Conservation (phyloP, 2,888 invertebrate species). For the Gerris lacustris region DNA sequence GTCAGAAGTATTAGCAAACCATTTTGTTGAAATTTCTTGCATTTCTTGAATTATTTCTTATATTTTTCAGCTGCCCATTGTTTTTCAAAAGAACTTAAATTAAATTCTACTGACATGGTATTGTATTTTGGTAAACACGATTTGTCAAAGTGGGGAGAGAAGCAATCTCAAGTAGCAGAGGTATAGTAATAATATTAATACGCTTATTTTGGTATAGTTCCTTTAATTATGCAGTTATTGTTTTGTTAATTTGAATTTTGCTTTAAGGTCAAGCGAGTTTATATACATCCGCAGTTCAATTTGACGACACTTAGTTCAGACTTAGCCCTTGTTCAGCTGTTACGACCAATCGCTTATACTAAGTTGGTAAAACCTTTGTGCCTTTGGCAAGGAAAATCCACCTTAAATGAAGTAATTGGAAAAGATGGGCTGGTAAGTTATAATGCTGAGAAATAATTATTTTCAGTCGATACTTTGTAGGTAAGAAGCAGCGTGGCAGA, state of each 20-base stretch:
- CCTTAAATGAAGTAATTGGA: constrained; percentile 25
- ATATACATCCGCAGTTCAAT: constrained; percentile 29
- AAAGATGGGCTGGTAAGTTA: constrained; percentile 25
- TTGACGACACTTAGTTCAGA: constrained; percentile 30
- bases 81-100: constrained; percentile 21
- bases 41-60: no score
- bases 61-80: constrained; percentile 26
- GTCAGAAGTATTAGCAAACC: no score
- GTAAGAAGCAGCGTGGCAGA: no score
- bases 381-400: constrained; percentile 28
- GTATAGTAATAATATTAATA: constrained; percentile 19
- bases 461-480: no score
- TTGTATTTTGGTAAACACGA: constrained; percentile 33
- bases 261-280: constrained; percentile 20
- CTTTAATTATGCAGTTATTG: no score
- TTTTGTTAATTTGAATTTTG: no score
- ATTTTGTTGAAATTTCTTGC: no score
- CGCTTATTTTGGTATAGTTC: no score
- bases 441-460: no score
- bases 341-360: constrained; percentile 27
- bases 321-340: constrained; percentile 33
- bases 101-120: constrained; percentile 22
- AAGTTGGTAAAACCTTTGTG: constrained; percentile 33
- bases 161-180: constrained; percentile 27
- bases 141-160: constrained; percentile 33